phyloP scores from a whole-genome alignment of 2,113 vertebrate genomes.

The Hymenochirus boettgeri region DNA sequence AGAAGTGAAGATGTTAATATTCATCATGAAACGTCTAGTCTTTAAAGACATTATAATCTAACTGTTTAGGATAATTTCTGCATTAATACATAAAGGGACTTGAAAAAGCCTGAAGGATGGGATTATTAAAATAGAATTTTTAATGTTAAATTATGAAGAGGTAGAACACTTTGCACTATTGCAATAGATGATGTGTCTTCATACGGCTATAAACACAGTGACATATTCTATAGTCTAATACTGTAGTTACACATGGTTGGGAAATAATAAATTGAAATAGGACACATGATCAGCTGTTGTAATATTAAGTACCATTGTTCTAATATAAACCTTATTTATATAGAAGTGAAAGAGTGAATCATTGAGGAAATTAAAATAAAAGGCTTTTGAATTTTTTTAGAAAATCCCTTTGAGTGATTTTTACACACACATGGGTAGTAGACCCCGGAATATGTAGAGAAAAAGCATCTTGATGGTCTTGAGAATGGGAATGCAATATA shows the following conservation, averaged over 20 bases:
- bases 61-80: slow-evolving; percentile 97
- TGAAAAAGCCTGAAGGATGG: slow-evolving; percentile 99
- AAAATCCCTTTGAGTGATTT: no score
- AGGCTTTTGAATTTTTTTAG: no score
- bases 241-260: slow-evolving; percentile 68
- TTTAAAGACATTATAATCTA: slow-evolving; percentile 92
- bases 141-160: slow-evolving; percentile 96
- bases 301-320: slow-evolving; percentile 2
- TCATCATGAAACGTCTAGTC: slow-evolving; percentile 94
- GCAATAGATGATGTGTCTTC: slow-evolving; percentile 71
- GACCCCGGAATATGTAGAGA: no score
- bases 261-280: slow-evolving; percentile 56
- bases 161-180: slow-evolving; percentile 81
- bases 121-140: slow-evolving; percentile 98
- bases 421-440: no score
- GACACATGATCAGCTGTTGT: slow-evolving; percentile 15
- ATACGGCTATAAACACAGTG: slow-evolving; percentile 71
- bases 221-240: slow-evolving; percentile 70
- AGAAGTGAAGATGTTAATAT: slow-evolving; percentile 89
- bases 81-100: slow-evolving; percentile 99
- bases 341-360: background rate
- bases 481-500: no score
- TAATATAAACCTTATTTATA: background rate
- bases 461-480: no score
- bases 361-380: no score